Evolutionary conservation across 2,888 invertebrate genomes (phyloP), one percentile per base, ranked within the genome.

Genomic region (Metellina segmentata): DNA sequence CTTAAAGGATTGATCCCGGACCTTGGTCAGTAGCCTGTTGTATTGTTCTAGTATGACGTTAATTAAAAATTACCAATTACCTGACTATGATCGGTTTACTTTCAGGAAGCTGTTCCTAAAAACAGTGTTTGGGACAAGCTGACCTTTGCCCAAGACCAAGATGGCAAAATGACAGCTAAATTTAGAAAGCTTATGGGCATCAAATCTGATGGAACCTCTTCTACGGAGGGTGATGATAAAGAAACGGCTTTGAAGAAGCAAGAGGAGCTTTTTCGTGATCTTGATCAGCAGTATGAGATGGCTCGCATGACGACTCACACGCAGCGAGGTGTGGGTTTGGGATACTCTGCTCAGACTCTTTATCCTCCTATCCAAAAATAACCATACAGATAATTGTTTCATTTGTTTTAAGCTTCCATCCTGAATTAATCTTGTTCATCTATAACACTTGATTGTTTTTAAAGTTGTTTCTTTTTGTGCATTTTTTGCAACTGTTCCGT

Each of bases 101-200:
- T 79, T 0, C 74, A 85, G 74, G 85, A 85, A n/a, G 7, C 78
- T 94, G 94, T 74, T 85, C 93, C 82, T 16, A 95, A 93, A 96
- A 97, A 93, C n/a, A 79, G 85, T 11, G 92, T 93, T 49, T 98
- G 98, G 98, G 97, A 97, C 94, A 97, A 97, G 93, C 97, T 98
- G 0, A 97, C 97, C 51, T 98, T 99, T 95, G 97, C 97, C 0
- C 97, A 98, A 95, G 98, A 99, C 95, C 96, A 97, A 48, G 98
- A 98, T 95, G 98, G 98, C 93, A 97, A 97, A 95, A 97, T 98
- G 94, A 97, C 98, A 0, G 97, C 97, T 90, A 99, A 99, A 95
- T 99, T 99, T 95, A 98, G 98, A 96, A 96, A 99, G 93, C 96
- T 99, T 79, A 99, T 99, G 99, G 99, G 99, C 81, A 98, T 99